Conservation (phyloP, 2,113 vertebrate species). For the Pollachius pollachius region DNA sequence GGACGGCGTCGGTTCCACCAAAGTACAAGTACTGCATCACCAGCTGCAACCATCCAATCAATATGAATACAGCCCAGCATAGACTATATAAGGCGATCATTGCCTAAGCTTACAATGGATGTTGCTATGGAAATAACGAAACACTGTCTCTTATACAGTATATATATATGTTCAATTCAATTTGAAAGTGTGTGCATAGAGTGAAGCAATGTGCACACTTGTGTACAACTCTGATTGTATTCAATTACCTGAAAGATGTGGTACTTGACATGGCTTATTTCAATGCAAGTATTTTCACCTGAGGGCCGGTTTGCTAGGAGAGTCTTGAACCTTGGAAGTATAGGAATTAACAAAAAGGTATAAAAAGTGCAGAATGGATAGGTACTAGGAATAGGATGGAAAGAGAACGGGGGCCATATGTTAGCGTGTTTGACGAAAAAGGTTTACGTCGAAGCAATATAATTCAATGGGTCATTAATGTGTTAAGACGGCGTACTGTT, state of each 20-base stretch:
- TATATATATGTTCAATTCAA: no score
- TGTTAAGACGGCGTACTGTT: no score
- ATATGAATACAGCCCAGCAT: background rate
- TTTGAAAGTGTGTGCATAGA: no score
- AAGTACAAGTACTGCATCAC: constrained; percentile 98
- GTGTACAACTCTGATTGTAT: no score
- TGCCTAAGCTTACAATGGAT: background rate
- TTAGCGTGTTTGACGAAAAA: no score
- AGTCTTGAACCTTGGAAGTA: constrained; percentile 84
- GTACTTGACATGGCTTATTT: constrained; percentile 97
- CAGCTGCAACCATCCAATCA: constrained; percentile 70
- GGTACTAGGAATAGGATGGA: background rate
- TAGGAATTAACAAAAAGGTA: background rate
- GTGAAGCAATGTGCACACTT: no score
- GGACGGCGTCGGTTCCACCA: constrained; percentile 90
- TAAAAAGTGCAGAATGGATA: constrained; percentile 10
- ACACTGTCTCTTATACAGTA: no score
- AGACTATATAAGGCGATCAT: background rate
- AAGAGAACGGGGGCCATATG: background rate
- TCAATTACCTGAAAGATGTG: constrained; percentile 91
- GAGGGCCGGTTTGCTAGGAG: constrained; percentile 90
- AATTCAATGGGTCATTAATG: no score
- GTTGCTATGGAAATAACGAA: no score
- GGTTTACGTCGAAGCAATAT: no score
- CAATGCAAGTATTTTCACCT: constrained; percentile 92